phyloP scores from a whole-genome alignment of 2,113 vertebrate species.

The Furnarius figulus region DNA sequence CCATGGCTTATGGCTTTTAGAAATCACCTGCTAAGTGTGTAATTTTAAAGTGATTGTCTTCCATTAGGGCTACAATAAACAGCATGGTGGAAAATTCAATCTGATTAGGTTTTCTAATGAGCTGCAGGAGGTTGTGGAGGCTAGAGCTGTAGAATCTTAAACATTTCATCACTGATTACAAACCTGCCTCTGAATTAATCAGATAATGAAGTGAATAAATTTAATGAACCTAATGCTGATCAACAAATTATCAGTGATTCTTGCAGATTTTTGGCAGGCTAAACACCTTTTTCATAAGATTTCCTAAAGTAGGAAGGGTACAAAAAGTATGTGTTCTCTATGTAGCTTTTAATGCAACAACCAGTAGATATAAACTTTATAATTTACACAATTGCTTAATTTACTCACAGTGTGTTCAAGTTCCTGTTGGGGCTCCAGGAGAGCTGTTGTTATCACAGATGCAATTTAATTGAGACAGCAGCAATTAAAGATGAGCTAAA shows the following conservation, averaged over 20 bases:
- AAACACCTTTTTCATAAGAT: background rate
- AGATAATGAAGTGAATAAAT: constrained; percentile 50
- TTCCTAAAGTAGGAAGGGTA: background rate
- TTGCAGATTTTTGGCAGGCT: background rate
- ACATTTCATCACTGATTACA: constrained; percentile 62
- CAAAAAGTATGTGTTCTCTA: background rate
- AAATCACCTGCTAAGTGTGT: constrained; percentile 62
- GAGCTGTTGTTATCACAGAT: background rate
- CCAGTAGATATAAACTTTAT: background rate
- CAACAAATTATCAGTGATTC: constrained; percentile 36
- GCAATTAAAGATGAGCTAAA: constrained; percentile 26
- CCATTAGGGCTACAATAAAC: constrained; percentile 64
- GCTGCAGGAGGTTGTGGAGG: constrained; percentile 54
- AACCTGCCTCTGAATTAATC: constrained; percentile 58
- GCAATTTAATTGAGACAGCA: constrained; percentile 19
- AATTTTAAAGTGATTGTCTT: constrained; percentile 65
- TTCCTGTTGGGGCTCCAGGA: background rate
- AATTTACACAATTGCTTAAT: constrained; percentile 13
- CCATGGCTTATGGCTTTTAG: constrained; percentile 13
- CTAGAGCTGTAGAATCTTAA: constrained; percentile 50
- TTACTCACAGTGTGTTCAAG: background rate
- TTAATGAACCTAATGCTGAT: constrained; percentile 55
- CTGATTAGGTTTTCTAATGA: constrained; percentile 67
- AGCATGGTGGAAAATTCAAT: constrained; percentile 62
- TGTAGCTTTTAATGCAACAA: background rate